Percentiles rank a stretch among this genome's conserved stretches.
Evolutionary conservation across 30 jellyfish, hydroid and myxozoan species (phyloP).

Genomic region (Aurelia sp.): DNA sequence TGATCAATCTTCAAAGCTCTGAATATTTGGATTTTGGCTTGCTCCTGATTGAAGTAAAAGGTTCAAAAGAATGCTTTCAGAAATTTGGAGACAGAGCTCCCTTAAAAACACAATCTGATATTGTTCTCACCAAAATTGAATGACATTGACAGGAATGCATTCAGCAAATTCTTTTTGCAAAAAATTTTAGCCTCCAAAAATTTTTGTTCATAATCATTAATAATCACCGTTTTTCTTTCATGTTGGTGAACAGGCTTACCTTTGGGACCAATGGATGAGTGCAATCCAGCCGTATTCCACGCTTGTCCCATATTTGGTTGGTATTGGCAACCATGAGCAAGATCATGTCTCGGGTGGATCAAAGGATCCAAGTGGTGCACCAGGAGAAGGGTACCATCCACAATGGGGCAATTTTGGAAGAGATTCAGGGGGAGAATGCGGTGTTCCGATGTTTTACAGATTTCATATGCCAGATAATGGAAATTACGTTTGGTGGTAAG

Average conservation of each 20-base stretch:
- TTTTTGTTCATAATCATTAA: background rate
- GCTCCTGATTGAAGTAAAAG: too few species aligned
- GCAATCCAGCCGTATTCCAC: constrained; percentile 84
- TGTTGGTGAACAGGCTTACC: constrained; percentile 68
- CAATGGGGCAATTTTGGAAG: constrained; percentile 80
- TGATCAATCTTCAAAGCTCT: too few species aligned
- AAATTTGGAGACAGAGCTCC: too few species aligned
- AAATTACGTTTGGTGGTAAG: constrained; percentile 87
- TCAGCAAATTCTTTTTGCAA: too few species aligned
- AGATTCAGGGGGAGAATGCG: constrained; percentile 98
- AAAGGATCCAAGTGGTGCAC: constrained; percentile 95
- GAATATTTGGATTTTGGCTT: too few species aligned
- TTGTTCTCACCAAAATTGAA: too few species aligned
- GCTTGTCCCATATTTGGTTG: constrained; percentile 88
- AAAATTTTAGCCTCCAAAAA: too few species aligned
- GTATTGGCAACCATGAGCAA: constrained; percentile 94
- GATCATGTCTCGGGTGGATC: constrained; percentile 85
- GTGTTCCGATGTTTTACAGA: constrained; percentile 92
- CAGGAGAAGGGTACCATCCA: constrained; percentile 89
- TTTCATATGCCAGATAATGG: constrained; percentile 98
- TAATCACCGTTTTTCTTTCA: background rate
- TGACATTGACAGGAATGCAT: too few species aligned
- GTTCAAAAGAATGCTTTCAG: too few species aligned
- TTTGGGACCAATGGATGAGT: constrained; percentile 92
- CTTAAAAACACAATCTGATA: too few species aligned